Evolutionary conservation across 2,888 invertebrate species (phyloP).

Genomic region (Microdon myrmicae): DNA sequence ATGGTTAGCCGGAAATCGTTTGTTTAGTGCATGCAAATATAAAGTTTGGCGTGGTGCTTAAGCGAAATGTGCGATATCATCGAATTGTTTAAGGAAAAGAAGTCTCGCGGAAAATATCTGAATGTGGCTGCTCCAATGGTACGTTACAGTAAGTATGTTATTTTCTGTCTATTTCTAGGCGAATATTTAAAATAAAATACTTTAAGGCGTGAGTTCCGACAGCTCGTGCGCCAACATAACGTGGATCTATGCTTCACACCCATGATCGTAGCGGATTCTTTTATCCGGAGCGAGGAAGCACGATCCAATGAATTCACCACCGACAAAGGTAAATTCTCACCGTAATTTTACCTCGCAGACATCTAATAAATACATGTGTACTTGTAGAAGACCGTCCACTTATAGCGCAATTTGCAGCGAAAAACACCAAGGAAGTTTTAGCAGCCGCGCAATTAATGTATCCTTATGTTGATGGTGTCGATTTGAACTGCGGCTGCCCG

Average conservation of each 20-base stretch:
- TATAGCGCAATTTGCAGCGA: slow-evolving; percentile 95
- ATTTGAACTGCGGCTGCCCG: slow-evolving; percentile 97
- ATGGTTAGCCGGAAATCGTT: too few species aligned
- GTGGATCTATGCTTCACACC: slow-evolving; percentile 94
- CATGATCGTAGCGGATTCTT: slow-evolving; percentile 96
- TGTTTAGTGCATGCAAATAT: too few species aligned
- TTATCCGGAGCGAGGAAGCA: slow-evolving; percentile 88
- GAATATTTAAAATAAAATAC: neutral
- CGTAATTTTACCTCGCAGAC: neutral
- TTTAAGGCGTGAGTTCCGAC: slow-evolving; percentile 78
- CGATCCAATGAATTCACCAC: slow-evolving; percentile 85
- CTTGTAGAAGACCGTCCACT: slow-evolving; percentile 80
- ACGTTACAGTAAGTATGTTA: slow-evolving; percentile 82
- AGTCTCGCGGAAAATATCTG: slow-evolving; percentile 70
- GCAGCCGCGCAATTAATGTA: slow-evolving; percentile 85
- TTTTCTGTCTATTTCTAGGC: neutral
- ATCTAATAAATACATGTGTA: slow-evolving; percentile 5
- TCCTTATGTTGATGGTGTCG: slow-evolving; percentile 90
- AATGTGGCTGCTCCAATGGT: slow-evolving; percentile 97
- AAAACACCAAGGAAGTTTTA: slow-evolving; percentile 82
- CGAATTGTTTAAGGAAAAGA: slow-evolving; percentile 74
- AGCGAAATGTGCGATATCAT: slow-evolving; percentile 67
- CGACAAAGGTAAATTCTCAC: slow-evolving; percentile 66
- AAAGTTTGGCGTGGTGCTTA: too few species aligned
- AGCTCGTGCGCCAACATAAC: slow-evolving; percentile 79